A percentile compares a stretch with the other conserved stretches of the same genome.
phyloP scores from a whole-genome alignment of 2,888 invertebrate genomes.

The Dryocosmus kuriphilus region DNA sequence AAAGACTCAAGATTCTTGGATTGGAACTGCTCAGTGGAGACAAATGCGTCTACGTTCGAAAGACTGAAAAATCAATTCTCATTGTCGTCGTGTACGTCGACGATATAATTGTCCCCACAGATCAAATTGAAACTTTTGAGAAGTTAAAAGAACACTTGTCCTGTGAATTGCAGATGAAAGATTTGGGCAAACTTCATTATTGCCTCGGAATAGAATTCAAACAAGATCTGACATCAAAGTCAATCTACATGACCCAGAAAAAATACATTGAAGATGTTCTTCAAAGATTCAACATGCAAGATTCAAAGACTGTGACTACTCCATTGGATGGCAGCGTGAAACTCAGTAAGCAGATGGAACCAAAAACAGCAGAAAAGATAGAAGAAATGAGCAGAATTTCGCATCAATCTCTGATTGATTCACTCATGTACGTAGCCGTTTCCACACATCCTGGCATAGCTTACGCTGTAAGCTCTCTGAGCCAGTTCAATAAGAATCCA shows the following conservation, averaged over 20 bases:
- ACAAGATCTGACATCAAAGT: slow-evolving; percentile 1
- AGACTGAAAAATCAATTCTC: slow-evolving; percentile 44
- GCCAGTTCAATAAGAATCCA: not conserved
- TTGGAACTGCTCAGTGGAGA: slow-evolving; percentile 37
- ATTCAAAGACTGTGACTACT: slow-evolving; percentile 48
- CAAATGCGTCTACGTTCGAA: slow-evolving; percentile 41
- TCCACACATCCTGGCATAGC: not conserved
- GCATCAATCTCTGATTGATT: not conserved
- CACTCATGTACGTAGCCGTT: not conserved
- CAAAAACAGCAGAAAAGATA: not conserved
- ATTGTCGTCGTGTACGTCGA: slow-evolving; percentile 59
- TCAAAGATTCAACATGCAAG: slow-evolving; percentile 50
- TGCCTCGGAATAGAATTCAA: slow-evolving; percentile 58
- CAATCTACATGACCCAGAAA: slow-evolving; percentile 42
- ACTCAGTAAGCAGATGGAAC: not conserved
- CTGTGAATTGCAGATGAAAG: not conserved
- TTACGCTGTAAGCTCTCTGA: not conserved
- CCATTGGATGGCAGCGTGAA: slow-evolving; percentile 33
- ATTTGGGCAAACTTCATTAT: slow-evolving; percentile 9
- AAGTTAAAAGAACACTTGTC: slow-evolving; percentile 44
- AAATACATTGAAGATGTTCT: slow-evolving; percentile 45
- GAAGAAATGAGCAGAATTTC: not conserved
- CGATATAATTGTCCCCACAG: slow-evolving; percentile 58
- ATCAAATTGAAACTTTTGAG: slow-evolving; percentile 41
- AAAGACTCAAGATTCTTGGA: slow-evolving; percentile 47